Percentiles rank a stretch among this genome's conserved stretches.
These are phyloP conservation scores for Anagrus nilaparvatae DNA, from an alignment of 1,140 invertebrate species.

Conservation along the genomic window DNA sequence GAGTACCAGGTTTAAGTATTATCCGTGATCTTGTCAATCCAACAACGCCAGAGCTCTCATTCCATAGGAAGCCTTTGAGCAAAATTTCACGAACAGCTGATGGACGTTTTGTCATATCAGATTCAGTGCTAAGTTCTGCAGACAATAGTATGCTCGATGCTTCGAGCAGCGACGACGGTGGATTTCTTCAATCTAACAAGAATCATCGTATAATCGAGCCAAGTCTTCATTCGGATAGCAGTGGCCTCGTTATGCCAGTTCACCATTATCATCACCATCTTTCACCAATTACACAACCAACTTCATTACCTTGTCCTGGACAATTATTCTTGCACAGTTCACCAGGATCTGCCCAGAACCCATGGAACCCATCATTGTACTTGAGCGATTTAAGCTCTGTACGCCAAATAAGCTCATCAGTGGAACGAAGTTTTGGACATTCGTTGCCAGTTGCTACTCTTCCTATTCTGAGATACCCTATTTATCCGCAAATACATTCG, in stretches of 20 bases:
- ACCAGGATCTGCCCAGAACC: conserved; percentile 37
- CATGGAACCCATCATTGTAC: conserved; percentile 58
- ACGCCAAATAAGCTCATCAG: conserved; percentile 64
- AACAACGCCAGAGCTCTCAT: conserved; percentile 40
- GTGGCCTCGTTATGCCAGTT: conserved; percentile 45
- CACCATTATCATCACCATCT: conserved; percentile 22
- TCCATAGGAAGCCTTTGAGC: conserved; percentile 44
- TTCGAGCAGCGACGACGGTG: conserved; percentile 73
- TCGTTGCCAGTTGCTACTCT: conserved; percentile 64
- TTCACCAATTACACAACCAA: conserved; percentile 29
- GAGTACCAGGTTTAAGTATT: conserved; percentile 83
- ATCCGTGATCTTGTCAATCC: conserved; percentile 48
- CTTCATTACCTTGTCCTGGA: conserved; percentile 43
- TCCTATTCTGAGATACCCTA: conserved; percentile 51
- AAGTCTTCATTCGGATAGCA: conserved; percentile 56
- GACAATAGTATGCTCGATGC: conserved; percentile 55
- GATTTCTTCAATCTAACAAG: conserved; percentile 49
- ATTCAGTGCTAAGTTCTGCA: conserved; percentile 48
- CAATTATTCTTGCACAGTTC: conserved; percentile 37
- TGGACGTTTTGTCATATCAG: conserved; percentile 60
- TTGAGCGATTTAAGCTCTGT: conserved; percentile 80
- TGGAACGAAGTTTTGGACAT: conserved; percentile 44
- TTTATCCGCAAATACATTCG: conserved; percentile 50
- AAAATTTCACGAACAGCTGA: conserved; percentile 62
- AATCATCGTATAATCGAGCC: not conserved